phyloP scores from a whole-genome alignment of 2,113 vertebrate genomes.

The Terrapene triunguis region DNA sequence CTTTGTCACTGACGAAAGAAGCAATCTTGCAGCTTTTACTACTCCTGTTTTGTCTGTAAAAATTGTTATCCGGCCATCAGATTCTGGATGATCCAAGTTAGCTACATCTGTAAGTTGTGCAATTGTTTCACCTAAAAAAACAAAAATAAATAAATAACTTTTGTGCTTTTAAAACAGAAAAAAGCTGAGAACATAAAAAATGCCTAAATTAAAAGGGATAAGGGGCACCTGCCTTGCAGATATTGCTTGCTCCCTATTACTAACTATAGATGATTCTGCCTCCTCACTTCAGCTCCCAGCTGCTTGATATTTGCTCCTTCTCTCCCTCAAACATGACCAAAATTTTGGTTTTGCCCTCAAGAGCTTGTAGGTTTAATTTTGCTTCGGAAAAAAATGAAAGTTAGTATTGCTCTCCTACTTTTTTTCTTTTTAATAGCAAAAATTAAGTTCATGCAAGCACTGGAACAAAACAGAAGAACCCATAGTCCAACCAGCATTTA shows the following conservation, averaged over 20 bases:
- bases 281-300: conserved; percentile 5
- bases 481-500: neutral
- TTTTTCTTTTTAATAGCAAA: neutral
- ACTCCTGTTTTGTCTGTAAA: conserved; percentile 94
- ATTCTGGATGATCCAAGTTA: conserved; percentile 77
- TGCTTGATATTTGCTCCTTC: neutral
- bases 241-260: neutral
- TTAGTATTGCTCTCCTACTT: neutral
- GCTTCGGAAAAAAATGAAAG: neutral
- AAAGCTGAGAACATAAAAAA: neutral
- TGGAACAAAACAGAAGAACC: neutral
- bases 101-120: conserved; percentile 92
- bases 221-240: neutral
- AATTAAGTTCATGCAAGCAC: neutral
- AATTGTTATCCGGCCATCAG: conserved; percentile 86
- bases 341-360: neutral
- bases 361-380: neutral
- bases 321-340: neutral
- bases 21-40: conserved; percentile 93
- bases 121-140: conserved; percentile 90
- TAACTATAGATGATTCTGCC: conserved; percentile 54
- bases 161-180: neutral
- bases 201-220: neutral
- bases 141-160: neutral
- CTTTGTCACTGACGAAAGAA: conserved; percentile 98